Percentiles rank a stretch among this genome's conserved stretches.
These are phyloP conservation scores for Myrmecobius fasciatus DNA, from an alignment of 2,113 vertebrate genomes.

Conservation along the genomic window DNA sequence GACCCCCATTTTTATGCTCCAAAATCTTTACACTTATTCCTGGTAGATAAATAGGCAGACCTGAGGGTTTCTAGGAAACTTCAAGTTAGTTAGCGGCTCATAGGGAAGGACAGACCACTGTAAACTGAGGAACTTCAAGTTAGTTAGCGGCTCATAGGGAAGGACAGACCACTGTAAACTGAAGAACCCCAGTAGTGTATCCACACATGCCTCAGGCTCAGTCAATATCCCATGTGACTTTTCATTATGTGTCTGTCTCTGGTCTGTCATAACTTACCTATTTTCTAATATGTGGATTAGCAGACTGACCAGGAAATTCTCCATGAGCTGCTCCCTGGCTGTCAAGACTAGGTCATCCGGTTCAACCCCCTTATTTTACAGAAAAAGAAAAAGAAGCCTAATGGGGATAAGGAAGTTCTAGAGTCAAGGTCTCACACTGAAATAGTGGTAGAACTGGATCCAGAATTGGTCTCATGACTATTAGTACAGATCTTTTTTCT, in stretches of 20 bases:
- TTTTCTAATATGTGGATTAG: not conserved
- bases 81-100: not conserved
- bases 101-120: not conserved
- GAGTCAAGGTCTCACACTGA: not conserved
- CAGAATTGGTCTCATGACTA: not conserved
- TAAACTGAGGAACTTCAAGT: not conserved
- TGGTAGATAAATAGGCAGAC: not conserved
- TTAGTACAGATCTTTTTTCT: not conserved
- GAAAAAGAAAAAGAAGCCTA: not conserved
- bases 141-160: not conserved
- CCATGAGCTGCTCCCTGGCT: not conserved
- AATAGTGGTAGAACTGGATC: not conserved
- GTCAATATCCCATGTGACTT: not conserved
- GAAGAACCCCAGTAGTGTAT: not conserved
- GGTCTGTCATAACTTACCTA: not conserved
- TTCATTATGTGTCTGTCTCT: not conserved
- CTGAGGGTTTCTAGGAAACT: not conserved
- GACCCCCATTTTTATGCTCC: not conserved
- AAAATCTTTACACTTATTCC: not conserved
- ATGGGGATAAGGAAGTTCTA: not conserved
- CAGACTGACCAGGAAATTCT: not conserved
- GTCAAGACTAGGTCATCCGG: not conserved
- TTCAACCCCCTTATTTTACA: not conserved
- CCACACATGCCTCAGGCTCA: not conserved
- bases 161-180: not conserved